Conservation (phyloP, 1,140 invertebrate genomes). For the Homalodisca vitripennis region DNA sequence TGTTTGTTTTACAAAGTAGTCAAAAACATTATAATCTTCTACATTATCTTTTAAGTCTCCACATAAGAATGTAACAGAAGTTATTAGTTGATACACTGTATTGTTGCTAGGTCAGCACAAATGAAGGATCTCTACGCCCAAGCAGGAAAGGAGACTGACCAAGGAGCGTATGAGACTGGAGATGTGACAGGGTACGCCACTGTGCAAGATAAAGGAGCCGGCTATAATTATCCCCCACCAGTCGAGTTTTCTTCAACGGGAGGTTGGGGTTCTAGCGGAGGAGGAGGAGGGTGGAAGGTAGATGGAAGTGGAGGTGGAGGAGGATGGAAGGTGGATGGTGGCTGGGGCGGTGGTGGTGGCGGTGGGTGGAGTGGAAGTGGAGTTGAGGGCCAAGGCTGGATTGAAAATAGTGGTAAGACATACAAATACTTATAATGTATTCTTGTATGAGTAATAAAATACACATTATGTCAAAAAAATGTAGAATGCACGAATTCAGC, state of each 20-base stretch:
- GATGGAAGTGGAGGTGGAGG: neutral
- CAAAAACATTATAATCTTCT: no score
- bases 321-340: neutral
- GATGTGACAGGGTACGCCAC: constrained; percentile 7
- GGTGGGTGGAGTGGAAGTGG: neutral
- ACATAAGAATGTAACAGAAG: no score
- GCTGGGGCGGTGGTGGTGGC: neutral
- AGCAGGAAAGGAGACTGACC: neutral
- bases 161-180: neutral
- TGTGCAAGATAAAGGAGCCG: neutral
- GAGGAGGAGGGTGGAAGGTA: neutral
- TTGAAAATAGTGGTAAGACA: neutral
- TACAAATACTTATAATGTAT: neutral
- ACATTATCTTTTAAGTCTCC: no score
- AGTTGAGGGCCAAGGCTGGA: neutral
- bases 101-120: neutral
- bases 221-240: no score
- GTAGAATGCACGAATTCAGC: no score
- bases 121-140: neutral
- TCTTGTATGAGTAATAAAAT: no score
- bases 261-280: no score
- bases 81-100: no score
- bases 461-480: no score
- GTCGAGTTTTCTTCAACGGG: no score
- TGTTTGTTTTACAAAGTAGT: no score